These are phyloP conservation scores for Carassius auratus DNA, from an alignment of 2,113 vertebrate species.

Conservation along the genomic window DNA sequence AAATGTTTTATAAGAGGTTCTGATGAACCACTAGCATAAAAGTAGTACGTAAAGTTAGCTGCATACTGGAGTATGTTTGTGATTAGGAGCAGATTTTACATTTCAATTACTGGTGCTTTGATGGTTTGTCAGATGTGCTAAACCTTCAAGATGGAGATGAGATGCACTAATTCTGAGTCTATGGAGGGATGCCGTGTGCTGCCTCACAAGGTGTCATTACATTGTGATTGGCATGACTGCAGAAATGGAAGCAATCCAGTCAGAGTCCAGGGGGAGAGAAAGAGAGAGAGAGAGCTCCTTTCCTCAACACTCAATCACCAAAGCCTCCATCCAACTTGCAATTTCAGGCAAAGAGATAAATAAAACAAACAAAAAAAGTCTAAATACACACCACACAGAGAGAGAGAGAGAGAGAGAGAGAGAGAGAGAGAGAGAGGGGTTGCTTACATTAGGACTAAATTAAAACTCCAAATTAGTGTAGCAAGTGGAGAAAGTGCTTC, in stretches of 20 bases:
- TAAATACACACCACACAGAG: neutral
- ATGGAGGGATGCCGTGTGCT: neutral
- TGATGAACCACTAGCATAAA: neutral
- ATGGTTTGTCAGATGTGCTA: neutral
- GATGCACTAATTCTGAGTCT: neutral
- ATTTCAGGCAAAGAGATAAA: slow-evolving; percentile 6
- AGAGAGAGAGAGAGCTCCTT: slow-evolving; percentile 4
- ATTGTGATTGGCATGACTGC: slow-evolving; percentile 38
- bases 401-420: neutral
- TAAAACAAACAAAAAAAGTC: neutral
- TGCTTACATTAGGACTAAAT: slow-evolving; percentile 50
- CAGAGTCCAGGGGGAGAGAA: slow-evolving; percentile 18
- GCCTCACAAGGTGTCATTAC: slow-evolving; percentile 43
- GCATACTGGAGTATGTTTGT: neutral
- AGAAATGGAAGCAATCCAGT: slow-evolving; percentile 49
- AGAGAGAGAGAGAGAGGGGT: neutral
- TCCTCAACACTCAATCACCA: slow-evolving; percentile 40
- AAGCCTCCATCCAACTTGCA: neutral
- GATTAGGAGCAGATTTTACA: neutral
- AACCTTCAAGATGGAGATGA: slow-evolving; percentile 5
- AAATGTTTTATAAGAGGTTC: neutral
- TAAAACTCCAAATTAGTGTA: slow-evolving; percentile 51
- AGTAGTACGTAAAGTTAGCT: neutral
- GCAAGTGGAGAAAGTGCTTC: slow-evolving; percentile 36
- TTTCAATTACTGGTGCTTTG: neutral